Base-by-base conservation (phyloP, 2,888 invertebrate species). In the Ornithoptera priamus region DNA sequence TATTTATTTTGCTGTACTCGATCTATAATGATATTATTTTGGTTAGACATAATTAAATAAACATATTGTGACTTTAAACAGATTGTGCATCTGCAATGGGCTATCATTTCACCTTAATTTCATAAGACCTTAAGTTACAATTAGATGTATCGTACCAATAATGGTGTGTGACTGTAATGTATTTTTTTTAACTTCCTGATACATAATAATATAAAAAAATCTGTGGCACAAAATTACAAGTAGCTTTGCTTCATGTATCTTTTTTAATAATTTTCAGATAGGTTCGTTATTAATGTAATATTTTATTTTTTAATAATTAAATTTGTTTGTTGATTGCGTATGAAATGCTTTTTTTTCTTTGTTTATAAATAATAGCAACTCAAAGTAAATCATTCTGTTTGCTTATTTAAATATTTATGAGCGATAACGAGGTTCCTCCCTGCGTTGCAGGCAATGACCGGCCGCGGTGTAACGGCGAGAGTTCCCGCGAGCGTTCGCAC, bases 401-500 rank as follows among this genome's bases (percentile, higher is more conserved):
- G 15, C 12, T 15, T 46, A 15, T 46, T 15, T 46, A 46, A 1
- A 12, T 46, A 4, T 3, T 2, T 17, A 12, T 4, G 42, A 15
- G 12, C 12, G 12, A 15, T 46, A 46, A 17, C 46, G 46, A 46
- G 4, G 46, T 46, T 15, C 15, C 46, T 0, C 30, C 0, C 30
- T 39, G 42, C 56, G 65, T 79, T 80, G 69, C 87, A 92, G 92
- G 92, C 90, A 90, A 79, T 90, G 92, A 92, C 85, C 90, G 92
- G 72, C 78, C 81, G 76, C 84, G 89, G 72, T 83, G 87, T 82
- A 84, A 84, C 84, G 90, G 89, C 69, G 86, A 86, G 78, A 79
- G 86, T 72, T 84, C 89, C 57, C 90, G 90, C 75, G 86, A 85
- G 82, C 89, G 93, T 63, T 92, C 92, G 77, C 93, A 95, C 87